Evolutionary conservation across 2,113 vertebrate species (phyloP), one percentile per base, ranked within the genome.

Genomic region (Caloenas nicobarica): DNA sequence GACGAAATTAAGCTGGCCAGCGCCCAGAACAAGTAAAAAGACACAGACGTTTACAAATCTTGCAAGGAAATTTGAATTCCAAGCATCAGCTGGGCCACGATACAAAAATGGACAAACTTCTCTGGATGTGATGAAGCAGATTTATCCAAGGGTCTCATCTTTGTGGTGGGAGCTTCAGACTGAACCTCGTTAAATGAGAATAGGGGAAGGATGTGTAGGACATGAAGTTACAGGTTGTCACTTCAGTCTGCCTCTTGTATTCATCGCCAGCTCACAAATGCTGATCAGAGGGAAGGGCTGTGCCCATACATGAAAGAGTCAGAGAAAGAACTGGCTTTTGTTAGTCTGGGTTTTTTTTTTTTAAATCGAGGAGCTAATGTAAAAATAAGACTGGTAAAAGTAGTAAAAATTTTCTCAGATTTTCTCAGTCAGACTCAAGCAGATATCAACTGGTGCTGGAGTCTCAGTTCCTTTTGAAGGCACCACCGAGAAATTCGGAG

Each of bases 121-220:
- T 26, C 1, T 1, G 5, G 8, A 2, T 19, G 3, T 1, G 57
- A 24, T 16, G 53, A 69, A 54, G n/a, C n/a, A 44, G 38, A 51
- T 86, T 54, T 34, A 34, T 44, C 79, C 57, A 2, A 1, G 1
- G 22, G 38, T n/a, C 25, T 84, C 19, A 4, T 48, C 5, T 33
- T 11, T 58, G 66, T 31, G 18, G 18, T 22, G 18, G 62, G 28
- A 86, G 8, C 3, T 74, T 58, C 60, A 58, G 13, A 2, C 8
- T 6, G 61, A 57, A 21, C 18, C 26, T 23, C 9, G 8, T 36
- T 18, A 9, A 56, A 65, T 17, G 56, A 33, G 25, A 31, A 9
- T 0, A 70, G 22, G 50, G 48, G 16, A 53, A 84, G 44, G 46
- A 33, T 26, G 40, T 2, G 13, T 68, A 61, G 89, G 60, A n/a